These are phyloP conservation scores for Osmerus mordax DNA, from an alignment of 2,113 vertebrate genomes.

Conservation along the genomic window DNA sequence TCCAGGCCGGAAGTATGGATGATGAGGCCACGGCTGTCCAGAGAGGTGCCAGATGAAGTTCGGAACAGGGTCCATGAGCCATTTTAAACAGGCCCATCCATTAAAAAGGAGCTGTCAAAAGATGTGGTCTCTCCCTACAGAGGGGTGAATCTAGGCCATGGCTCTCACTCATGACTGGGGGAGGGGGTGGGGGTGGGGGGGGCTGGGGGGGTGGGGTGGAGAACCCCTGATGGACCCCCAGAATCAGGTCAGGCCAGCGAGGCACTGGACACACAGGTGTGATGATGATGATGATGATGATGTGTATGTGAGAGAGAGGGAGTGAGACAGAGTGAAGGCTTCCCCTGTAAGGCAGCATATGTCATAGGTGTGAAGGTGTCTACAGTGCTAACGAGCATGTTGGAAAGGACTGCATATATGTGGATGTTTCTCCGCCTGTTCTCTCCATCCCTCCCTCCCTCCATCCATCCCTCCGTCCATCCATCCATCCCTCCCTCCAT, in stretches of 20 bases:
- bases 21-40: too few species aligned
- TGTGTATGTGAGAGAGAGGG: too few species aligned
- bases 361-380: conserved; percentile 10
- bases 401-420: not conserved
- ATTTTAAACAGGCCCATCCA: conserved; percentile 50
- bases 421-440: not conserved
- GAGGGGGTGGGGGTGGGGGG: too few species aligned
- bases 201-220: too few species aligned
- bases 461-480: too few species aligned
- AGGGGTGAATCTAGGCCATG: conserved; percentile 63
- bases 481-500: not conserved
- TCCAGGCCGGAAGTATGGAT: too few species aligned
- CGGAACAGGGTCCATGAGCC: conserved; percentile 48
- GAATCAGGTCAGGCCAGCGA: conserved; percentile 64
- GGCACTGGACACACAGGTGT: not conserved
- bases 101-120: conserved; percentile 61
- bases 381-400: conserved; percentile 7
- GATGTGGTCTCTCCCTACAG: conserved; percentile 55
- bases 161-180: conserved; percentile 58
- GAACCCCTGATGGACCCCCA: conserved; percentile 46
- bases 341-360: not conserved
- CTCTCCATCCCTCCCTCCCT: too few species aligned
- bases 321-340: too few species aligned
- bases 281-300: not conserved
- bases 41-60: not conserved